Evolutionary conservation across 1,140 invertebrate species (phyloP).

Genomic region (Phthorimaea operculella): DNA sequence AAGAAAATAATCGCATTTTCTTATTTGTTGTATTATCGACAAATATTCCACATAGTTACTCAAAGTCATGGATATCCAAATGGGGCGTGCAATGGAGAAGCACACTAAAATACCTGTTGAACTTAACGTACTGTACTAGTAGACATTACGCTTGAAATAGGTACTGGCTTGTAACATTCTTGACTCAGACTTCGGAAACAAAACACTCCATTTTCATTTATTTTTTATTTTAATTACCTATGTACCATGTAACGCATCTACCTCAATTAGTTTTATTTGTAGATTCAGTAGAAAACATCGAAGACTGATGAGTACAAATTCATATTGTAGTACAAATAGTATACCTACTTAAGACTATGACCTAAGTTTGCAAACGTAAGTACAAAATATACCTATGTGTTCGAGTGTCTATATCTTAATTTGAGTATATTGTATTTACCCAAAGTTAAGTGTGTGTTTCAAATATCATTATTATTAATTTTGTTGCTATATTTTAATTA

Average conservation of each 20-base stretch:
- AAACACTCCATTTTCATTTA: slow-evolving; percentile 3
- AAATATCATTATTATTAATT: slow-evolving; percentile 51
- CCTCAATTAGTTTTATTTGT: slow-evolving; percentile 34
- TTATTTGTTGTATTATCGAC: too few relatives aligned
- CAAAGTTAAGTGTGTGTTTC: slow-evolving; percentile 64
- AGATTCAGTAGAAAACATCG: slow-evolving; percentile 32
- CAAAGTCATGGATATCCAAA: too few relatives aligned
- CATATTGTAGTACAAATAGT: slow-evolving; percentile 38
- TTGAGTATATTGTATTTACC: slow-evolving; percentile 56
- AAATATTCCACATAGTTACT: too few relatives aligned
- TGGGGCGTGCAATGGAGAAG: too few relatives aligned
- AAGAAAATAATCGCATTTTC: too few relatives aligned
- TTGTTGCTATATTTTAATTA: slow-evolving; percentile 59
- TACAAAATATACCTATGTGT: slow-evolving; percentile 51
- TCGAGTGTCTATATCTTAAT: slow-evolving; percentile 49
- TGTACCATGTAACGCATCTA: slow-evolving; percentile 32
- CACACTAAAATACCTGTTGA: too few relatives aligned
- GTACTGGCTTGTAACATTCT: not conserved
- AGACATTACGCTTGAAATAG: too few relatives aligned
- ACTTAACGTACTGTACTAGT: too few relatives aligned
- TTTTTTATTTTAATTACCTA: slow-evolving; percentile 12
- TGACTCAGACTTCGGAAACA: not conserved
- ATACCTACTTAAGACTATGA: slow-evolving; percentile 36
- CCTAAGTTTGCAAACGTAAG: slow-evolving; percentile 48
- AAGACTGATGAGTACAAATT: slow-evolving; percentile 63